Base-by-base conservation (phyloP, 2,113 vertebrate species). In the Furnarius figulus region DNA sequence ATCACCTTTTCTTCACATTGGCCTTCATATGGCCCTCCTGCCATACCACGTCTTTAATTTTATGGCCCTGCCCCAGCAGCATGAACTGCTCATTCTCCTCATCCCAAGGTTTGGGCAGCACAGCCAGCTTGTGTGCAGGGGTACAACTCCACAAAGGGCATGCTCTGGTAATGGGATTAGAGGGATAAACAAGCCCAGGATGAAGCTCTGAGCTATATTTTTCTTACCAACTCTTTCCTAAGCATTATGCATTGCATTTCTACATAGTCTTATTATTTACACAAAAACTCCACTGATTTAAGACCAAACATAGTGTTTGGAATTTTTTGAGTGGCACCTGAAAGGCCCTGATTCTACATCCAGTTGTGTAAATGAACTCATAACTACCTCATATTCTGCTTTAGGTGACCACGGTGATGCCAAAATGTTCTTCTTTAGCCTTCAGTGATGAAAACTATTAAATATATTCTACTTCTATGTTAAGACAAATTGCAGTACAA, bases 391-490 rank as follows among this genome's bases (percentile, higher is more conserved):
- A 1, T 77, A 80, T 92, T 90, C 76, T 49, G 50, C 89, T 97
- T 97, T 56, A 82, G 4, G 6, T 96, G 74, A 73, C 72, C 79
- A 62, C 6, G 5, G 66, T 78, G 87, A 63, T 90, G 82, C 53
- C 62, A 83, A 56, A 89, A 82, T 81, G 18, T 91, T 95, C 46
- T 89, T 50, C 37, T 93, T 95, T 93, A 97, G 3, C 15, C 24
- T 74, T 11, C 24, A 81, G 28, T 35, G 55, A 61, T 1, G 5
- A 74, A 93, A 90, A 55, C 40, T 47, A 39, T 74, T 40, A 42
- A 63, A 87, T 92, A 55, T 62, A 73, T 70, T 96, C 93, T 90
- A 90, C 92, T 58, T 85, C 59, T 87, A 56, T 65, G 61, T 49
- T 52, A 52, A 73, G 37, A 87, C 4, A 70, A 89, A 80, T 79